phyloP scores from a whole-genome alignment of 30 jellyfish, hydroid and myxozoan genomes.

The Mastigias papua region DNA sequence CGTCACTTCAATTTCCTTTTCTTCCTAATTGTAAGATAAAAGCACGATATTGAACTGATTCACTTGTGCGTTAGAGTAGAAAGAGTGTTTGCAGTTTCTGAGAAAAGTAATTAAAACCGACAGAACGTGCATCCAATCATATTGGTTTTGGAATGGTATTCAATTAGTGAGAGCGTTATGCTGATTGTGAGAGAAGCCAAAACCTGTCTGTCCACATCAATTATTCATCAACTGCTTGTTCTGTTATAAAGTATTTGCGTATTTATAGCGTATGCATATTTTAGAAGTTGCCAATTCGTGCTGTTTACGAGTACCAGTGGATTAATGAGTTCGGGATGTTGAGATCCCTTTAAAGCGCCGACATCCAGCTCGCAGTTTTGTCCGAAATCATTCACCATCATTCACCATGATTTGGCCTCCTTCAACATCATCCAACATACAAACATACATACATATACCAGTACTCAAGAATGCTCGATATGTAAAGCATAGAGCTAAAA shows the following conservation, averaged over 20 bases:
- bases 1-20: too few species aligned
- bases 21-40: too few species aligned
- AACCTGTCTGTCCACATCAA: not conserved
- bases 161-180: not conserved
- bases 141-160: not conserved
- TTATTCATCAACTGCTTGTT: not conserved
- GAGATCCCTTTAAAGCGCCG: not conserved
- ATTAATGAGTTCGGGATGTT: not conserved
- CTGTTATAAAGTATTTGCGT: not conserved
- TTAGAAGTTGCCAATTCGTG: not conserved
- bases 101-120: not conserved
- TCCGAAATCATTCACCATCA: too few species aligned
- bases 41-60: too few species aligned
- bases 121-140: conserved; percentile 1
- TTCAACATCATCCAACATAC: too few species aligned
- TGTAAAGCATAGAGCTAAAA: too few species aligned
- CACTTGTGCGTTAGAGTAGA: too few species aligned
- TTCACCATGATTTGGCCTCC: too few species aligned
- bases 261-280: not conserved
- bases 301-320: not conserved
- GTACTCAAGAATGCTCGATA: too few species aligned
- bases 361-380: too few species aligned
- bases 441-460: too few species aligned
- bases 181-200: not conserved
- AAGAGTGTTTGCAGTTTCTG: too few species aligned